These are phyloP conservation scores for Aromia moschata DNA, from an alignment of 2,888 invertebrate genomes.

Conservation along the genomic window DNA sequence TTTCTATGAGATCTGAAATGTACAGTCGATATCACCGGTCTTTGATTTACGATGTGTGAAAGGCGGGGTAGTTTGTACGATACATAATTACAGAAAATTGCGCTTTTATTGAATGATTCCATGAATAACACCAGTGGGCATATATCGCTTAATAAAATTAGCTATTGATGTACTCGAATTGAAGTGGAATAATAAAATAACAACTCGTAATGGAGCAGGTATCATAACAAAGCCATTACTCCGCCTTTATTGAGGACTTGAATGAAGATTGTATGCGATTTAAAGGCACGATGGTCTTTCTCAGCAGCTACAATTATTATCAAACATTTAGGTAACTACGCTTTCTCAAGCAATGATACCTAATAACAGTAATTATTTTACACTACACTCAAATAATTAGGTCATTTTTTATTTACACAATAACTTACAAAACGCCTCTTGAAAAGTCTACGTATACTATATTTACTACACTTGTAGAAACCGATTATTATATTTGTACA, in stretches of 20 bases:
- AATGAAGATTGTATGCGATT: constrained; percentile 54
- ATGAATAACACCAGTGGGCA: constrained; percentile 40
- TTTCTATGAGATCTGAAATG: background rate
- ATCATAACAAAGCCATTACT: constrained; percentile 59
- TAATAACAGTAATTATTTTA: background rate
- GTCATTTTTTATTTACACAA: background rate
- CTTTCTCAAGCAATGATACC: background rate
- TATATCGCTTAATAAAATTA: constrained; percentile 46
- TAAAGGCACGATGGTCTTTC: constrained; percentile 47
- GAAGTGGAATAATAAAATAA: constrained; percentile 53
- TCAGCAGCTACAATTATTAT: constrained; percentile 29
- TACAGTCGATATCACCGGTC: constrained; percentile 21
- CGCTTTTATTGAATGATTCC: constrained; percentile 39
- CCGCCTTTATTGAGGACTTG: constrained; percentile 58
- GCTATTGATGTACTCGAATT: constrained; percentile 42
- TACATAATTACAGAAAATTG: constrained; percentile 40
- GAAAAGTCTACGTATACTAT: too few species aligned
- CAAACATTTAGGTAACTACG: constrained; percentile 15
- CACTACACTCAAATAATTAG: background rate
- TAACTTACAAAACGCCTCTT: too few species aligned
- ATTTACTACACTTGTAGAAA: too few species aligned
- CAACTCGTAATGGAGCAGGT: constrained; percentile 54
- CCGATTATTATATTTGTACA: too few species aligned
- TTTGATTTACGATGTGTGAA: constrained; percentile 35
- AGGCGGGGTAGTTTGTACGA: constrained; percentile 33